Base-by-base conservation (phyloP, 1,140 invertebrate species). In the Cyclina sinensis region DNA sequence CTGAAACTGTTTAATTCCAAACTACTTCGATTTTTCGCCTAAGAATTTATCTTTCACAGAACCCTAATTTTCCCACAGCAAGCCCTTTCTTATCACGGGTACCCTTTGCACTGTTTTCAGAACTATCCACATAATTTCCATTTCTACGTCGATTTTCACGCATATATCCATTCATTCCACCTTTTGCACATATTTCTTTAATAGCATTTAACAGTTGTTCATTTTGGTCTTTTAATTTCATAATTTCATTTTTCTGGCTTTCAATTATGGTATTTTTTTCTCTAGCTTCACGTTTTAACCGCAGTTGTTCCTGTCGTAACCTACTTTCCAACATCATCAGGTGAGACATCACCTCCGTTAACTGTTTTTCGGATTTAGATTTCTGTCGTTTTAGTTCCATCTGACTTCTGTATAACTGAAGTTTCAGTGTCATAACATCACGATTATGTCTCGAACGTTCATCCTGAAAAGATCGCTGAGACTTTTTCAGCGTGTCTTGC, bases 161-260 rank as follows among this genome's bases (percentile, higher is more conserved):
- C 79, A 88, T 82, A 32, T 88, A 88, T 57, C 86, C 86, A 76
- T 88, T 88, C 86, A 88, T 88, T 18, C 86, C 86, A 16, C 86
- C 86, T 32, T 88, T 51, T 37, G 86, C 86, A 88, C 39, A 88
- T n/a, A 88, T 88, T 62, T 88, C 86, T 24, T 76, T 82, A 14
- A 88, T 88, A 5, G 79, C 65, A 73, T 88, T 88, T 37, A 88
- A 39, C 30, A 88, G 43, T 35, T 88, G 86, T 39, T 88, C 86
- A 62, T 88, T 88, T 27, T 88, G 86, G 18, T 88, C 62, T 46
- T 46, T 57, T n/a, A 82, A 46, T 48, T 82, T 88, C 68, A 74
- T 24, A 24, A 82, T 76, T 30, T 88, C 65, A 18, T 59, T 73
- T 24, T 39, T 39, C 27, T 74, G 79, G 11, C 27, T 54, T 14